Conservation (phyloP, 2,888 invertebrate species). For the Scaptomyza polygonia region DNA sequence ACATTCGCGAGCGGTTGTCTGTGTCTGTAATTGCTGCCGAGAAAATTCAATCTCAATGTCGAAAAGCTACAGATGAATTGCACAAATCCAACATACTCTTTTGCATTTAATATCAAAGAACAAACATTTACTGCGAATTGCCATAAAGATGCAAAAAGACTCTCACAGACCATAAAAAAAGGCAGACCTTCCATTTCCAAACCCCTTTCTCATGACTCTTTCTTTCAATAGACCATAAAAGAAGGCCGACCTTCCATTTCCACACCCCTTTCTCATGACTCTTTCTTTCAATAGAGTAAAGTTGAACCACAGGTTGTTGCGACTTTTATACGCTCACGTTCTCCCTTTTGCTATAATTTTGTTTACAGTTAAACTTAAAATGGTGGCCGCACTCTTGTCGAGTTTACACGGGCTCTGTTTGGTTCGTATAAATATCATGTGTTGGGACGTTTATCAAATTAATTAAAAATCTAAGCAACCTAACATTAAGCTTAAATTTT, state of each 20-base stretch:
- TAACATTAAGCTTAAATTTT: too few relatives aligned
- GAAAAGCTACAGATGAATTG: too few relatives aligned
- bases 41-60: too few relatives aligned
- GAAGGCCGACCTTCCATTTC: too few relatives aligned
- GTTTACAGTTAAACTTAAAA: slow-evolving; percentile 68
- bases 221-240: neutral
- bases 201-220: too few relatives aligned
- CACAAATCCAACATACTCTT: too few relatives aligned
- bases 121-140: slow-evolving; percentile 46
- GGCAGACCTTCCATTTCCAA: neutral
- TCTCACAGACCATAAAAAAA: slow-evolving; percentile 30
- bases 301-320: slow-evolving; percentile 53
- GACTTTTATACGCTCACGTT: slow-evolving; percentile 60
- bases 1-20: too few relatives aligned
- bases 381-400: slow-evolving; percentile 19
- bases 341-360: slow-evolving; percentile 47
- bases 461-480: too few relatives aligned
- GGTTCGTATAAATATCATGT: neutral
- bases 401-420: slow-evolving; percentile 25
- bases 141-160: slow-evolving; percentile 11
- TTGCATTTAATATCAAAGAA: neutral
- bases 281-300: neutral
- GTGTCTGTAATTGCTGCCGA: too few relatives aligned
- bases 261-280: too few relatives aligned
- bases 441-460: neutral